Percentiles rank a stretch among this genome's conserved stretches.
Evolutionary conservation across 2,797 vertebrate species (phyloP).

Genomic region (Chromis chromis): DNA sequence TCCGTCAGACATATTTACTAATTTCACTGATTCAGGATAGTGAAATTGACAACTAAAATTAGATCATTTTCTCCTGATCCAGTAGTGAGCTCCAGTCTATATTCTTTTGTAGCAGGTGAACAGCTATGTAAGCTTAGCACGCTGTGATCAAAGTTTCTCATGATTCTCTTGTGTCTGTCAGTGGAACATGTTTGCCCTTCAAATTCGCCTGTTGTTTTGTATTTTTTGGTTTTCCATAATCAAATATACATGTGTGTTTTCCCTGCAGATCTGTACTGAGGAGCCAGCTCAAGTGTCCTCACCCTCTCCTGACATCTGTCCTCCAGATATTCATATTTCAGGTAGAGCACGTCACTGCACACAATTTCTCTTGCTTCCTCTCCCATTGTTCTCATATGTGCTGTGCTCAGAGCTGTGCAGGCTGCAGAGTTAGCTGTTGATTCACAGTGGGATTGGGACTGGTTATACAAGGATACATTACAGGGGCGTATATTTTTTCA

Average conservation of each 20-base stretch:
- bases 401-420: background rate
- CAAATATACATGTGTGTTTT: background rate
- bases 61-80: too few relatives aligned
- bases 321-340: conserved; percentile 88
- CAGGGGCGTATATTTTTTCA: background rate
- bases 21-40: too few relatives aligned
- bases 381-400: background rate
- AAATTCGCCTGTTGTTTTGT: background rate
- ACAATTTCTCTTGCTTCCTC: background rate
- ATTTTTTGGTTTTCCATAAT: background rate
- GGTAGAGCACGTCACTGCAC: conserved; percentile 73
- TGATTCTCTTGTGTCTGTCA: background rate
- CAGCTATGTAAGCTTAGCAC: too few relatives aligned
- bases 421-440: background rate
- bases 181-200: background rate
- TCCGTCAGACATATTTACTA: too few relatives aligned
- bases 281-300: conserved; percentile 83
- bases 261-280: conserved; percentile 75
- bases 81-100: background rate
- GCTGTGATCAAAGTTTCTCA: background rate
- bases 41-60: too few relatives aligned
- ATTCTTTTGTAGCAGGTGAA: background rate
- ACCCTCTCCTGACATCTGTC: conserved; percentile 87
- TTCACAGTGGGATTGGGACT: background rate
- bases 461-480: too few relatives aligned